Percentiles rank a stretch among this genome's conserved stretches.
These are phyloP conservation scores for Macroglossus sobrinus DNA, from an alignment of 2,113 vertebrate species.

Conservation along the genomic window DNA sequence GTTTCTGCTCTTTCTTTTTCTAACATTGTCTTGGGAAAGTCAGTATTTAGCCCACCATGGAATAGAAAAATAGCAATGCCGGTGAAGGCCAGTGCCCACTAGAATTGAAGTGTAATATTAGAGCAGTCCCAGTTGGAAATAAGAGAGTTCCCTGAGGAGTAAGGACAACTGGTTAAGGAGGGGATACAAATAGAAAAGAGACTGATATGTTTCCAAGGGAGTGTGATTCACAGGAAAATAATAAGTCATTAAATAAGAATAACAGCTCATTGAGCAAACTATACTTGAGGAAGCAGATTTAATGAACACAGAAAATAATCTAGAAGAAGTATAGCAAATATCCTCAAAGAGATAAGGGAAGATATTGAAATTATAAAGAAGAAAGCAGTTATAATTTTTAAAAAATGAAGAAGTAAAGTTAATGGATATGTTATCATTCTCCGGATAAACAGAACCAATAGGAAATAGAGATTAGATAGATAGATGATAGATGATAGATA, in stretches of 20 bases:
- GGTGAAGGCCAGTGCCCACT: neutral
- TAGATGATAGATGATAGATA: neutral
- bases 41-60: neutral
- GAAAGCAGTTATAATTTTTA: neutral
- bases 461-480: neutral
- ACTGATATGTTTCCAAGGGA: neutral
- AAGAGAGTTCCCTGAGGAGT: neutral
- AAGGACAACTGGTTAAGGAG: neutral
- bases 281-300: neutral
- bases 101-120: neutral
- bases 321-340: neutral
- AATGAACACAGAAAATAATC: neutral
- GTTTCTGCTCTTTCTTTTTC: neutral
- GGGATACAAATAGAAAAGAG: neutral
- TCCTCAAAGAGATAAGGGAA: neutral
- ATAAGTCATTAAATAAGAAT: neutral
- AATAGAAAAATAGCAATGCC: neutral
- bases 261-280: neutral
- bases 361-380: neutral
- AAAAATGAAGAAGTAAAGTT: neutral
- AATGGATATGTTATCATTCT: neutral
- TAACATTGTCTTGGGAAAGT: neutral
- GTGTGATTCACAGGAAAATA: neutral
- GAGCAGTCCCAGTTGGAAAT: neutral
- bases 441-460: neutral